Evolutionary conservation across 2,113 vertebrate genomes (phyloP).

Genomic region (Empidonax alnorum): DNA sequence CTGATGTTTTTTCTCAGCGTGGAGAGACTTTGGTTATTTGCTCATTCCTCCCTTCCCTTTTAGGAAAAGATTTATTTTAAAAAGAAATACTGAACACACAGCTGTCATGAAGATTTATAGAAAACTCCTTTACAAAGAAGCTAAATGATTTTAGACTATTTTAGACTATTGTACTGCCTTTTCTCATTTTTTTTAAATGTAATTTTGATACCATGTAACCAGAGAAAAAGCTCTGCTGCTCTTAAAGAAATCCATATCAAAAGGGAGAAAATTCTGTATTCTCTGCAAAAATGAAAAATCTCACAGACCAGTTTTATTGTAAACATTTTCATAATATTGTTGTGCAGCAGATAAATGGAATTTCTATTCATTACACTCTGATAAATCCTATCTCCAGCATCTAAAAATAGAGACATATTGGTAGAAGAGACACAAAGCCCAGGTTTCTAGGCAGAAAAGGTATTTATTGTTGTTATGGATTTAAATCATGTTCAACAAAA

Average conservation of each 20-base stretch:
- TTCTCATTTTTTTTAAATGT: conserved; percentile 27
- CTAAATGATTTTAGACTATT: conserved; percentile 28
- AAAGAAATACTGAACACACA: conserved; percentile 21
- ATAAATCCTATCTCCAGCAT: background rate
- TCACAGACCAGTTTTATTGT: background rate
- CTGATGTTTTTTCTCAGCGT: background rate
- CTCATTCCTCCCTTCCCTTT: background rate
- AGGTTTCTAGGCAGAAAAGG: background rate
- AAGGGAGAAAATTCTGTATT: conserved; percentile 7
- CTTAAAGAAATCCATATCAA: conserved; percentile 17
- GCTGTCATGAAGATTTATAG: conserved; percentile 46
- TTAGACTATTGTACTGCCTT: conserved; percentile 9
- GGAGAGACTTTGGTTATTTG: background rate
- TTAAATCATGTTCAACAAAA: conserved; percentile 2
- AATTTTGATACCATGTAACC: conserved; percentile 19
- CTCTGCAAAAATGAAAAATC: conserved; percentile 17
- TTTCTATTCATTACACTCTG: conserved; percentile 24
- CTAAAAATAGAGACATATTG: conserved; percentile 26
- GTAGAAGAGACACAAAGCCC: background rate
- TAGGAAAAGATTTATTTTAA: conserved; percentile 16
- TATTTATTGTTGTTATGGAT: background rate
- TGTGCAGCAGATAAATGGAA: background rate
- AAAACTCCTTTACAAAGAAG: conserved; percentile 39
- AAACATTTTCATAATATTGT: conserved; percentile 52
- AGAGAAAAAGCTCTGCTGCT: background rate